Percentiles rank a stretch among this genome's conserved stretches.
Evolutionary conservation across 1,140 invertebrate species (phyloP).

Genomic region (Phymorhynchus buccinoides): DNA sequence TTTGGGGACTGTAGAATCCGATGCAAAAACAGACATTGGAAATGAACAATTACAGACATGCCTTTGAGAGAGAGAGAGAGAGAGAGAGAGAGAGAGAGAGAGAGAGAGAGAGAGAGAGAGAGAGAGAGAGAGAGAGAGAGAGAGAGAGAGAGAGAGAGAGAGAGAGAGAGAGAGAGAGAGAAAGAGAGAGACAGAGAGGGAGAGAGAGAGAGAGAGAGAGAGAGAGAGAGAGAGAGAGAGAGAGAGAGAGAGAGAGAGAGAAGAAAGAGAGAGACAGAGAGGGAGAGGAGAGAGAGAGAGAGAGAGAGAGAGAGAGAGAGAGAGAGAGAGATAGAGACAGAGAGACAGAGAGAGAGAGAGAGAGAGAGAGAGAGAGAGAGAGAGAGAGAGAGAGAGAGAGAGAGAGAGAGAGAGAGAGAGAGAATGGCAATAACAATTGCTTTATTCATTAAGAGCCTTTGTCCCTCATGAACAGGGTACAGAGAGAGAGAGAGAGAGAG

Average conservation of each 20-base stretch:
- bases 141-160: not conserved
- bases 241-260: not conserved
- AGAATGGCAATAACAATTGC: not conserved
- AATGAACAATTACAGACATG: too few species aligned
- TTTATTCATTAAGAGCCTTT: too few species aligned
- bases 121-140: constrained; percentile 13
- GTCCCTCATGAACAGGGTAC: too few species aligned
- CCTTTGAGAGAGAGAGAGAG: too few species aligned
- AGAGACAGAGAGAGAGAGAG: not conserved
- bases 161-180: too few species aligned
- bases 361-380: not conserved
- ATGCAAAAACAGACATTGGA: not conserved
- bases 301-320: too few species aligned
- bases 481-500: not conserved
- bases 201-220: too few species aligned
- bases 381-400: not conserved
- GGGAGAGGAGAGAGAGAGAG: too few species aligned
- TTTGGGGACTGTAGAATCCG: not conserved
- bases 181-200: too few species aligned
- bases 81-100: too few species aligned
- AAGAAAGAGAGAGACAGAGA: too few species aligned
- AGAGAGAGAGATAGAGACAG: not conserved
- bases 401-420: not conserved
- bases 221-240: not conserved
- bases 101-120: not conserved